A percentile compares a stretch with the other conserved stretches of the same genome.
These are phyloP conservation scores for Prionace glauca DNA, from an alignment of 2,797 vertebrate species.

Conservation along the genomic window DNA sequence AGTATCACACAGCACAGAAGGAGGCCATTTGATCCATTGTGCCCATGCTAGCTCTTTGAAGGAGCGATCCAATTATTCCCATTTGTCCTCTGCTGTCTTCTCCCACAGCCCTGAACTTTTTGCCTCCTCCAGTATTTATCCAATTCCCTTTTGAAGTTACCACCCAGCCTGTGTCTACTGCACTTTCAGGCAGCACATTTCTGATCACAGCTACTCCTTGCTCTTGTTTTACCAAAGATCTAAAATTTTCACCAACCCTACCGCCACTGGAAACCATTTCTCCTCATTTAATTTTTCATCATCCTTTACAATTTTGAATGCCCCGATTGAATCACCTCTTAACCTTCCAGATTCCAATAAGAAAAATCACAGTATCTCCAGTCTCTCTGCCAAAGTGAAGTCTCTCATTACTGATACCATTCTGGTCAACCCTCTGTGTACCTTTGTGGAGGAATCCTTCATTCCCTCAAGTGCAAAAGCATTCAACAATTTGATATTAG, in stretches of 20 bases:
- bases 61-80: not conserved
- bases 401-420: not conserved
- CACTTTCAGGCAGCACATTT: not conserved
- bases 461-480: not conserved
- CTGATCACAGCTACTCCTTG: not conserved
- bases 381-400: not conserved
- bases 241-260: not conserved
- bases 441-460: not conserved
- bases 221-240: not conserved
- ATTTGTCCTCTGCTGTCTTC: not conserved
- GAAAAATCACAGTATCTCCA: not conserved
- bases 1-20: not conserved
- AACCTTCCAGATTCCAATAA: not conserved
- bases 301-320: not conserved
- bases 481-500: not conserved
- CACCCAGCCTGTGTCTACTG: too few species aligned
- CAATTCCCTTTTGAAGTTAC: not conserved
- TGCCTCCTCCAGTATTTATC: not conserved
- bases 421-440: not conserved
- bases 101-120: not conserved
- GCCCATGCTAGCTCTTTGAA: not conserved
- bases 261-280: not conserved
- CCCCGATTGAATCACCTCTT: not conserved
- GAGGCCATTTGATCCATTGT: not conserved
- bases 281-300: not conserved